Base-by-base conservation (phyloP, 2,113 vertebrate genomes). In the Pseudopipra pipra region DNA sequence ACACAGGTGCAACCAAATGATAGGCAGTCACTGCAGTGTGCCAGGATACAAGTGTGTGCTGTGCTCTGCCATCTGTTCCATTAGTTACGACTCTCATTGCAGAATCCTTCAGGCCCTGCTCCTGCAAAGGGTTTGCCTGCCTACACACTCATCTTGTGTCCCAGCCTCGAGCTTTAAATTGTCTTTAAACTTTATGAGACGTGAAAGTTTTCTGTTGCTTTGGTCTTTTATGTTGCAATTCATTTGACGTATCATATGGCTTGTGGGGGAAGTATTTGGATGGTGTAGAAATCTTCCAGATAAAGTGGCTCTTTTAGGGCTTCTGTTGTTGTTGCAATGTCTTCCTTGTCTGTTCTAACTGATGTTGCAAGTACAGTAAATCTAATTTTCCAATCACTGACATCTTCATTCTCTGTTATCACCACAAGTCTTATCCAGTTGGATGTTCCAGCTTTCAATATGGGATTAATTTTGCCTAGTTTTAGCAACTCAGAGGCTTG, bases 1-100 rank as follows among this genome's bases (percentile, higher is more conserved):
- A 92, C 87, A 89, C 86, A 96, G 93, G 93, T 96, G 94, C 89
- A n/a, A 67, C 82, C 68, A 62, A 92, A 84, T 66, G 95, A 93
- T 92, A 94, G 90, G 90, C 75, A 91, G 78, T 62, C 91, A 56
- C 58, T 81, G 80, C 65, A 76, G 37, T 83, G 86, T 94, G 90
- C 92, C 81, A 90, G 91, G 56, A 72, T 84, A 63, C 54, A 55
- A 54, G 93, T 30, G 72, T 93, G 52, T n/a, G 86, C 86, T 59
- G 82, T 0, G 37, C 92, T 94, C 37, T 49, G 52, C 96, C 93
- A 95, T 97, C 95, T 95, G 74, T 95, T 80, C 44, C 56, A 15
- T 41, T 46, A 88, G 91, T 72, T 92, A 62, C 1, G 23, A 83
- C 84, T 80, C 81, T 93, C 75, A 23, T 49, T 90, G 90, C 93